Conservation (phyloP, 2,888 invertebrate genomes). For the Choristoneura rosaceana region DNA sequence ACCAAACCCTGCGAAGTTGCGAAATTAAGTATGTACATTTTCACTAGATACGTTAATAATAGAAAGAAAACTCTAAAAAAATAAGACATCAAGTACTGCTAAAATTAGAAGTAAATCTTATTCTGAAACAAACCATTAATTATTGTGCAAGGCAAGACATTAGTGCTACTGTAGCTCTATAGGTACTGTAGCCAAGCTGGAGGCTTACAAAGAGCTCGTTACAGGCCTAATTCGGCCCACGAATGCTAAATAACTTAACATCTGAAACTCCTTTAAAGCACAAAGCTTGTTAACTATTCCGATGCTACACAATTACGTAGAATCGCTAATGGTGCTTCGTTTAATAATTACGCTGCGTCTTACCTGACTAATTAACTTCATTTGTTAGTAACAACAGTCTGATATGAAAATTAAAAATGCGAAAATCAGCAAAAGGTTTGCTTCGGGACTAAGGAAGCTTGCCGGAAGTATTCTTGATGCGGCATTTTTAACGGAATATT, state of each 20-base stretch:
- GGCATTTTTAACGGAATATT: too few species aligned
- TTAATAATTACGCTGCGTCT: constrained; percentile 45
- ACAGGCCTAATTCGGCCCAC: constrained; percentile 51
- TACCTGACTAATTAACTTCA: constrained; percentile 24
- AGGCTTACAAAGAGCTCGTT: constrained; percentile 49
- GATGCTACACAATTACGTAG: constrained; percentile 51
- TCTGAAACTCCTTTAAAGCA: constrained; percentile 52
- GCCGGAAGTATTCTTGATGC: not conserved
- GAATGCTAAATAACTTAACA: constrained; percentile 55
- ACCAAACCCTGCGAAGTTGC: not conserved
- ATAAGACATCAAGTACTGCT: not conserved
- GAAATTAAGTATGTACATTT: not conserved
- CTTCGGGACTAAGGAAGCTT: not conserved
- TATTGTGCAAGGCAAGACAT: constrained; percentile 1
- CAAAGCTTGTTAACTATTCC: constrained; percentile 50
- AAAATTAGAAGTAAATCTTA: not conserved
- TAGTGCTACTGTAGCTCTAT: constrained; percentile 6
- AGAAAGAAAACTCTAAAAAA: not conserved
- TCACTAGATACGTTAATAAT: not conserved
- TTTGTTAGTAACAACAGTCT: constrained; percentile 18
- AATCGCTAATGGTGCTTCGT: constrained; percentile 52
- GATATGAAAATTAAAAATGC: constrained; percentile 14
- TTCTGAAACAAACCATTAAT: not conserved
- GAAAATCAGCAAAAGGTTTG: not conserved
- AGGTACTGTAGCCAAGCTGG: not conserved